phyloP scores from a whole-genome alignment of 1,140 invertebrate species.

The Cotesia chilonis region DNA sequence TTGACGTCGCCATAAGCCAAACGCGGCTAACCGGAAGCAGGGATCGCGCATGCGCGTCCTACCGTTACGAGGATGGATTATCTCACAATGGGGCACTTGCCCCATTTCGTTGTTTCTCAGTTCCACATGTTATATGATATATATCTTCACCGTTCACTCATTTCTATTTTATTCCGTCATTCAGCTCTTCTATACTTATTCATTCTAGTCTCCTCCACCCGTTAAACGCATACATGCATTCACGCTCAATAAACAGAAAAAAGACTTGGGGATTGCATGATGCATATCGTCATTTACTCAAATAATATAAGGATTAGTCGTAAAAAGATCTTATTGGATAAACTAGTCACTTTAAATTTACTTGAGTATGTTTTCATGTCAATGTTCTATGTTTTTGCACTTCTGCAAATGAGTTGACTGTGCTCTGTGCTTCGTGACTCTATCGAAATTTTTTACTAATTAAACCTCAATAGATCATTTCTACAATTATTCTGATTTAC shows the following conservation, averaged over 20 bases:
- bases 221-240: slow-evolving; percentile 23
- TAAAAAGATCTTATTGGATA: background rate
- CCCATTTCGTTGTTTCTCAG: slow-evolving; percentile 50
- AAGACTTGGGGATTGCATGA: slow-evolving; percentile 27
- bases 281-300: slow-evolving; percentile 36
- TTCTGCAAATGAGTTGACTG: no score
- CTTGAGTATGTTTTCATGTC: no score
- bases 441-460: no score
- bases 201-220: background rate
- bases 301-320: slow-evolving; percentile 28
- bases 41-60: slow-evolving; percentile 50
- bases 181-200: background rate
- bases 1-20: slow-evolving; percentile 37
- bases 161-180: background rate
- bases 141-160: slow-evolving; percentile 5
- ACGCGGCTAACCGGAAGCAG: slow-evolving; percentile 53
- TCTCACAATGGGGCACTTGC: slow-evolving; percentile 57
- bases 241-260: slow-evolving; percentile 36
- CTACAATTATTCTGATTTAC: no score
- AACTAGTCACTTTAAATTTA: no score
- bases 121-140: slow-evolving; percentile 21
- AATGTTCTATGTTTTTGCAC: no score
- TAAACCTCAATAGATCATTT: no score
- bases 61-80: slow-evolving; percentile 56
- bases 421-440: no score